These are phyloP conservation scores for Ataeniobius toweri DNA, from an alignment of 2,797 vertebrate genomes.

Conservation along the genomic window DNA sequence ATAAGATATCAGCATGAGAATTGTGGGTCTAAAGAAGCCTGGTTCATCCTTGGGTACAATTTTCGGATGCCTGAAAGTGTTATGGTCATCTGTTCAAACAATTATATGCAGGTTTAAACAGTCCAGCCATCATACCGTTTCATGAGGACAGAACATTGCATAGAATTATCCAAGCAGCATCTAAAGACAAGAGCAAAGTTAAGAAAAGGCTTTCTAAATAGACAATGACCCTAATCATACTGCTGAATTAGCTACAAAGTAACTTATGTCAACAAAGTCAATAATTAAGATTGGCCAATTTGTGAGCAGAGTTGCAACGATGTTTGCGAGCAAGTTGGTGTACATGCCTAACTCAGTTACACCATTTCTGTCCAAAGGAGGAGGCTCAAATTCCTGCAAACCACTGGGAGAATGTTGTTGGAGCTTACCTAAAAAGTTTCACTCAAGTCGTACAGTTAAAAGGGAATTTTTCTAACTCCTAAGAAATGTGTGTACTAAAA, in stretches of 20 bases:
- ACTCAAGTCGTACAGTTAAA: neutral
- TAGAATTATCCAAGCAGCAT: neutral
- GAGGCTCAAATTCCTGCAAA: no score
- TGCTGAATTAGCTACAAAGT: neutral
- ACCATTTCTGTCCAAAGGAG: no score
- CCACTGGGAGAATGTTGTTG: no score
- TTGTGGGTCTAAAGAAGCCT: neutral
- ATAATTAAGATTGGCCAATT: neutral
- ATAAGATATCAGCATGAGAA: neutral
- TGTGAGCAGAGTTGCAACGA: neutral
- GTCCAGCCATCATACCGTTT: neutral
- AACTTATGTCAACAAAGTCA: neutral
- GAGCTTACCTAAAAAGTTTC: neutral
- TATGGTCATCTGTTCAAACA: neutral
- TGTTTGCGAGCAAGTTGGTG: neutral
- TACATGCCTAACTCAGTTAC: neutral
- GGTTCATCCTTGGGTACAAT: neutral
- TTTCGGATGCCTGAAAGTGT: neutral
- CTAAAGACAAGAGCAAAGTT: neutral
- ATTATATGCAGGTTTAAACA: neutral
- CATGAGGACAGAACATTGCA: neutral
- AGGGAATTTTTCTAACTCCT: neutral
- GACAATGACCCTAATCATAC: neutral
- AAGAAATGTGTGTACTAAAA: neutral
- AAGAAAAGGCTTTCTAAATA: neutral